Base-by-base conservation (phyloP, 2,113 vertebrate species). In the Rhegmatorhina hoffmannsi region DNA sequence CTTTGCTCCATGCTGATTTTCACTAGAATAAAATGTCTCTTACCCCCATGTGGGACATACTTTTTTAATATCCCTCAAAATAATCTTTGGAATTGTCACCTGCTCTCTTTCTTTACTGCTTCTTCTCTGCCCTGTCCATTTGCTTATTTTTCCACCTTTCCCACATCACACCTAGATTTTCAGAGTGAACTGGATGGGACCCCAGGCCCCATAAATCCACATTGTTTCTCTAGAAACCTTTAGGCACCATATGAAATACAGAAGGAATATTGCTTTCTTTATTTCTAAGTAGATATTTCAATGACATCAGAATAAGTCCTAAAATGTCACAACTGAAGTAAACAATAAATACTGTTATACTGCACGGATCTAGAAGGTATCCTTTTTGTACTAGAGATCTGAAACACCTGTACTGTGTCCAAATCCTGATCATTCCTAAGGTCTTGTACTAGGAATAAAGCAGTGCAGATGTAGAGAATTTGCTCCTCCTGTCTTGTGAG, bases 131-230 rank as follows among this genome's bases (percentile, higher is more conserved):
- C 8, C 26, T 64, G 9, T 11, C 28, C 6, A 29, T 53, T 80
- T 79, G 10, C 17, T 89, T 73, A 40, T 53, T 66, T 52, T 19
- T 81, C 17, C 18, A 10, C 62, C 46, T 78, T 17, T 77, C 73
- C 49, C 5, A 1, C 33, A 59, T 20, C 23, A 29, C 0, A 0
- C 6, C 17, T 16, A 66, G 43, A 47, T 7, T 70, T 93, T 56
- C n/a, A 46, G 40, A 79, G 21, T 5, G 2, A 56, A 23, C 26
- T 59, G 24, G 5, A 36, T 64, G 33, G 44, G 38, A 52, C 13
- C 4, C 18, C 17, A 9, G 21, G 25, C 3, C 5, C 3, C 58
- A 1, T 49, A n/a, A 2, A 5, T 49, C 23, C 26, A 43, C 13
- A 28, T 3, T 40, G 25, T 50, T 92, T 81, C 56, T 72, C 26